Conservation (phyloP, 2,797 vertebrate genomes). For the Sorex maritimensis region DNA sequence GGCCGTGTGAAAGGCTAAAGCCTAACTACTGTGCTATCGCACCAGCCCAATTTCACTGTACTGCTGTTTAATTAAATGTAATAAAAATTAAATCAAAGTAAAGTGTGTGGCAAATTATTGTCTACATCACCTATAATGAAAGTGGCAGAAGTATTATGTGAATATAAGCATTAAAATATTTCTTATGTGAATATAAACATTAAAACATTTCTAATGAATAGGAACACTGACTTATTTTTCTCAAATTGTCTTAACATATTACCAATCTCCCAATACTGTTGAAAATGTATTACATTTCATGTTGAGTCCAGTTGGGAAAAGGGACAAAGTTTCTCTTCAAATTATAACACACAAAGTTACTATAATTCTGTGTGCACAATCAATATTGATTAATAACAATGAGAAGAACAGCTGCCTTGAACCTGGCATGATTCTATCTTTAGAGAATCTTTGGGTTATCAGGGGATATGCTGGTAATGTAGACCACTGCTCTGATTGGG, state of each 20-base stretch:
- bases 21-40: no score
- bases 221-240: neutral
- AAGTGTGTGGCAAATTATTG: neutral
- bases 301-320: conserved; percentile 38
- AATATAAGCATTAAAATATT: conserved; percentile 41
- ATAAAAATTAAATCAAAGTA: neutral
- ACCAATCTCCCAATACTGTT: conserved; percentile 40
- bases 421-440: neutral
- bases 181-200: conserved; percentile 35
- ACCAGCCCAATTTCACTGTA: neutral
- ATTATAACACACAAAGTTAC: conserved; percentile 46
- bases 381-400: conserved; percentile 62
- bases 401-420: conserved; percentile 9
- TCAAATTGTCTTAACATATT: conserved; percentile 46
- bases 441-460: conserved; percentile 24
- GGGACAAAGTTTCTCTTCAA: conserved; percentile 64
- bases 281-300: conserved; percentile 78
- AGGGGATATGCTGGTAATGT: neutral
- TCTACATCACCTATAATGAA: neutral
- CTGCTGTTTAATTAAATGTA: conserved; percentile 10
- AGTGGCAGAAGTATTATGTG: neutral
- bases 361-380: conserved; percentile 29
- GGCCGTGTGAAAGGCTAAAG: no score
- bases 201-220: conserved; percentile 54
- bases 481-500: neutral